phyloP scores from a whole-genome alignment of 1,140 invertebrate species.

The Asbolus verrucosus region DNA sequence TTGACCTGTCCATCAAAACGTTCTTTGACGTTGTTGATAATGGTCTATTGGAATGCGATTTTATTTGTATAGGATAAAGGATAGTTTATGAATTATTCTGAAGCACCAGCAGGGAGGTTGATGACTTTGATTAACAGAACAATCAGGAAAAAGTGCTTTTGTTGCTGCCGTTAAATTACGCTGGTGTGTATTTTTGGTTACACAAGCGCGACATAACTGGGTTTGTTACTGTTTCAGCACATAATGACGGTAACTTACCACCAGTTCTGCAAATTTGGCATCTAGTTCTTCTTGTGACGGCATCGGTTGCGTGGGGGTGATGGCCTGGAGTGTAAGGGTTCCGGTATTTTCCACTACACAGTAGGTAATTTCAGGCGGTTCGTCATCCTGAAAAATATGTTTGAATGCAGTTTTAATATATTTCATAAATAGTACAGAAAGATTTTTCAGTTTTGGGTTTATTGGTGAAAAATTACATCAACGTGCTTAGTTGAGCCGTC shows the following conservation, averaged over 20 bases:
- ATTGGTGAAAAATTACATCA: too few relatives aligned
- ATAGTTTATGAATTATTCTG: slow-evolving; percentile 1
- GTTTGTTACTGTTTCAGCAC: neutral
- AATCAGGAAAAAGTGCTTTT: slow-evolving; percentile 15
- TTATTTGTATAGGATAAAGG: slow-evolving; percentile 1
- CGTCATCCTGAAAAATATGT: slow-evolving; percentile 79
- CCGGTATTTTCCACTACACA: slow-evolving; percentile 90
- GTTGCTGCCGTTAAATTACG: slow-evolving; percentile 12
- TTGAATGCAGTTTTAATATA: too few relatives aligned
- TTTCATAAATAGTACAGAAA: too few relatives aligned
- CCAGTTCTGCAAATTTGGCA: slow-evolving; percentile 92
- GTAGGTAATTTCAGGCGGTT: slow-evolving; percentile 91
- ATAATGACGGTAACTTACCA: slow-evolving; percentile 73
- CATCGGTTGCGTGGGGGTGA: slow-evolving; percentile 91
- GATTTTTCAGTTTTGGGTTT: too few relatives aligned
- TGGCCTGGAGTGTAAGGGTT: slow-evolving; percentile 84
- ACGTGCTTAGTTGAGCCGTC: too few relatives aligned
- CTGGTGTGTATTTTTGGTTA: neutral
- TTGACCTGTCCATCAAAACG: slow-evolving; percentile 4
- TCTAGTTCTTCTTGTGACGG: slow-evolving; percentile 92
- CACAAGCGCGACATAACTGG: neutral
- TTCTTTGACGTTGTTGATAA: neutral
- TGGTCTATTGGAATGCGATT: neutral
- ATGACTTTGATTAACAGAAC: slow-evolving; percentile 18
- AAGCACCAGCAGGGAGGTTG: slow-evolving; percentile 14